Percentiles rank a stretch among this genome's conserved stretches.
Evolutionary conservation across 2,113 vertebrate species (phyloP).

Genomic region (Balaeniceps rex): DNA sequence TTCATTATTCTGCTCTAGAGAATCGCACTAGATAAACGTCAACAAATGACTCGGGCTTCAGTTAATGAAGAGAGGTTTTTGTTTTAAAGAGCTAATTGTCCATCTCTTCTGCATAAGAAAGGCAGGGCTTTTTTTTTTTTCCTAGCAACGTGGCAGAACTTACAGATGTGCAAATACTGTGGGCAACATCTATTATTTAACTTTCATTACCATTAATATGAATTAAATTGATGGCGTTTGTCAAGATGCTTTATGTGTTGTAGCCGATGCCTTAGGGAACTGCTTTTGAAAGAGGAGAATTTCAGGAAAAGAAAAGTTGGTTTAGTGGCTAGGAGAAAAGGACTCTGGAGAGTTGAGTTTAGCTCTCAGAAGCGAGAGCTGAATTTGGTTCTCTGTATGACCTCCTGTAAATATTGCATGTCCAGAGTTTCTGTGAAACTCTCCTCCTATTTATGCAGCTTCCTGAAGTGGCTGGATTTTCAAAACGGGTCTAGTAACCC

Average conservation of each 20-base stretch:
- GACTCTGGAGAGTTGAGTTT: not conserved
- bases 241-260: constrained; percentile 7
- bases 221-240: constrained; percentile 43
- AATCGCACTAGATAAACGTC: not conserved
- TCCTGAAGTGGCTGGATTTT: not conserved
- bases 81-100: not conserved
- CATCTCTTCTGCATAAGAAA: not conserved
- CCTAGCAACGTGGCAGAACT: not conserved
- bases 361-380: not conserved
- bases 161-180: not conserved
- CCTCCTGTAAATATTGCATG: not conserved
- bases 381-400: not conserved
- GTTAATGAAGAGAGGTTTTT: constrained; percentile 18
- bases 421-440: not conserved
- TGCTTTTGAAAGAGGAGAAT: not conserved
- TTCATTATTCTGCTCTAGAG: not conserved
- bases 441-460: not conserved
- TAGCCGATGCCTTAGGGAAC: not conserved
- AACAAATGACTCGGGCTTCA: not conserved
- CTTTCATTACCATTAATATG: constrained; percentile 18
- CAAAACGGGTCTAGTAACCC: not conserved
- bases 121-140: too few relatives aligned
- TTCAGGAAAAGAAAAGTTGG: not conserved
- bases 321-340: not conserved
- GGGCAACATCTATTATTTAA: constrained; percentile 38